These are phyloP conservation scores for Sus scrofa DNA, from an alignment of 2,113 vertebrate species.

Conservation along the genomic window DNA sequence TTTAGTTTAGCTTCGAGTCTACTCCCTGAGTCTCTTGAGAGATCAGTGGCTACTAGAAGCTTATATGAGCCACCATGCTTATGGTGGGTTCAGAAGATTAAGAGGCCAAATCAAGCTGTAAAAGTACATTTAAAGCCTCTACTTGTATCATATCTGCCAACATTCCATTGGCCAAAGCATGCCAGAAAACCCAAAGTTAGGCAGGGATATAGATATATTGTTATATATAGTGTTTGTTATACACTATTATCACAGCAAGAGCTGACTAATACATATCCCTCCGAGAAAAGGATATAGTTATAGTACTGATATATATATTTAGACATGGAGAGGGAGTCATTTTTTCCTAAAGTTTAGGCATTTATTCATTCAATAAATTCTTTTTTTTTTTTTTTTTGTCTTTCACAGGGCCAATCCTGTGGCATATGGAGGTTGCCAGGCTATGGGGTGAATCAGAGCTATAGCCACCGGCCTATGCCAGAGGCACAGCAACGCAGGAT, in stretches of 20 bases:
- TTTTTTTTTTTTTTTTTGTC: too few species aligned
- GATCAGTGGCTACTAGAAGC: neutral
- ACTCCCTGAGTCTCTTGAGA: neutral
- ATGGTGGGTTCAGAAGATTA: neutral
- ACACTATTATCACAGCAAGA: neutral
- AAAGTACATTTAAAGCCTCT: neutral
- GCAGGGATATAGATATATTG: neutral
- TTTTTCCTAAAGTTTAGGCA: neutral
- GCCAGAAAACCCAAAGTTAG: neutral
- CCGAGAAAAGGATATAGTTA: neutral
- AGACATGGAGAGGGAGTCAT: neutral
- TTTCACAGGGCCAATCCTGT: too few species aligned
- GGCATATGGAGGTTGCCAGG: too few species aligned
- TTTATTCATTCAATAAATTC: neutral
- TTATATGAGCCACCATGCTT: too few species aligned
- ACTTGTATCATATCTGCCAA: neutral
- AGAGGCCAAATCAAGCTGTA: neutral
- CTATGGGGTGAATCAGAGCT: too few species aligned
- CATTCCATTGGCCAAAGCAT: neutral
- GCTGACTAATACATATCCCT: neutral
- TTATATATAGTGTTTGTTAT: neutral
- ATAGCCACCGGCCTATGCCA: too few species aligned
- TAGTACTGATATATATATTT: neutral
- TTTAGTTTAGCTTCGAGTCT: neutral
- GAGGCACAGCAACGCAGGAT: too few species aligned